Base-by-base conservation (phyloP, 2,888 invertebrate genomes). In the Acrobasis suavella region DNA sequence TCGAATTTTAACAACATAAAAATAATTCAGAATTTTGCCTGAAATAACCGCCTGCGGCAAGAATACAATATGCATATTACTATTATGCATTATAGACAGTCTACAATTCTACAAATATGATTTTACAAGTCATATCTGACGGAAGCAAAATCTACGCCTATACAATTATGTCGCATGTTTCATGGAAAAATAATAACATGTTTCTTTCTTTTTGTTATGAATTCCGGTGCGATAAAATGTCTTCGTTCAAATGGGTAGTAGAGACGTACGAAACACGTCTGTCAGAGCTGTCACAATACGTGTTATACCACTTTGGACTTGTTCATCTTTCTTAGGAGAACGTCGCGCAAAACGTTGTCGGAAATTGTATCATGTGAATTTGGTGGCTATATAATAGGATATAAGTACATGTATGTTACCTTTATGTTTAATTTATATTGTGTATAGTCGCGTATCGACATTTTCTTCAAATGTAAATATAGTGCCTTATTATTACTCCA, bases 221-320 rank as follows among this genome's bases (percentile, higher is more conserved):
- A 39, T 16, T 39, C 39, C n/a, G 42, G 32, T 38, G 38, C 50
- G 38, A 59, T 50, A 39, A 49, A 58, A 46, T 10, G 58, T 59
- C 32, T 0, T 7, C 32, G 32, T 32, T 58, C 12, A 32, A 22
- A 46, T 58, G 10, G 6, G 59, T 9, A 50, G 50, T 12, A 60
- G 62, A 62, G 60, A 60, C 60, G 50, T 22, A 49, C 17, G 46
- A 58, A 58, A 46, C 50, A 46, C 50, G 56, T 17, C 16, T 62
- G 67, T 64, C 67, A 63, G 59, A 62, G 59, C 62, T 64, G 65
- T 67, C 64, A 64, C 64, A 65, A 64, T 67, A 64, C 46, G 50
- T 38, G 50, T 59, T 38, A 50, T 38, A 38, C 59, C 59, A 50
- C 38, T 59, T 59, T 50, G 50, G 37, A 50, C 59, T 38, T 59